Percentiles rank a stretch among this genome's conserved stretches.
Evolutionary conservation across 2,113 vertebrate genomes (phyloP).

Genomic region (Lagopus leucura): DNA sequence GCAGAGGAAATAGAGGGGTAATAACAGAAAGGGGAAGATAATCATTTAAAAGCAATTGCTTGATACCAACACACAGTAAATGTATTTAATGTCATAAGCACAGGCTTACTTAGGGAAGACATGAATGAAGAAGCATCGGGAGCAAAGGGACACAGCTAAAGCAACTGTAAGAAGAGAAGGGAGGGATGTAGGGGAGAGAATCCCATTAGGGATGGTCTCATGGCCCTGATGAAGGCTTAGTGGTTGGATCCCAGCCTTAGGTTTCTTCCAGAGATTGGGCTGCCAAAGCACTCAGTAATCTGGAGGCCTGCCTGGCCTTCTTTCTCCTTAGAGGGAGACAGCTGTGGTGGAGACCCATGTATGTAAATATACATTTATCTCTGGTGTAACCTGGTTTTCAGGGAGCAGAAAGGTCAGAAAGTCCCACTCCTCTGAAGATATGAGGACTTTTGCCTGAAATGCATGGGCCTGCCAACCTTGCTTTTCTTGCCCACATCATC

Average conservation of each 20-base stretch:
- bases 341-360: not conserved
- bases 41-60: constrained; percentile 29
- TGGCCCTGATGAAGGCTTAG: not conserved
- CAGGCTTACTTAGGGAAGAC: constrained; percentile 1
- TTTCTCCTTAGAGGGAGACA: not conserved
- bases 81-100: constrained; percentile 31
- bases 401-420: not conserved
- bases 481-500: not conserved
- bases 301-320: not conserved
- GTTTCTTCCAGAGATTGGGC: not conserved
- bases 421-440: not conserved
- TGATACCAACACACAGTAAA: not conserved
- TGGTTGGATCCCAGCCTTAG: not conserved
- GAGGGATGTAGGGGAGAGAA: not conserved
- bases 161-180: constrained; percentile 7
- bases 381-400: not conserved
- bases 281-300: not conserved
- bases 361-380: not conserved
- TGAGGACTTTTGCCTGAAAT: not conserved
- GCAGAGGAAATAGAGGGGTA: constrained; percentile 27
- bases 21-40: constrained; percentile 23
- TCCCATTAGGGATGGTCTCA: not conserved
- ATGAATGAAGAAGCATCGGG: not conserved
- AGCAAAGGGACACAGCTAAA: constrained; percentile 26
- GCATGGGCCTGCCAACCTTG: not conserved